A percentile compares a stretch with the other conserved stretches of the same genome.
phyloP scores from a whole-genome alignment of 2,888 invertebrate species.

The Callinectes sapidus region DNA sequence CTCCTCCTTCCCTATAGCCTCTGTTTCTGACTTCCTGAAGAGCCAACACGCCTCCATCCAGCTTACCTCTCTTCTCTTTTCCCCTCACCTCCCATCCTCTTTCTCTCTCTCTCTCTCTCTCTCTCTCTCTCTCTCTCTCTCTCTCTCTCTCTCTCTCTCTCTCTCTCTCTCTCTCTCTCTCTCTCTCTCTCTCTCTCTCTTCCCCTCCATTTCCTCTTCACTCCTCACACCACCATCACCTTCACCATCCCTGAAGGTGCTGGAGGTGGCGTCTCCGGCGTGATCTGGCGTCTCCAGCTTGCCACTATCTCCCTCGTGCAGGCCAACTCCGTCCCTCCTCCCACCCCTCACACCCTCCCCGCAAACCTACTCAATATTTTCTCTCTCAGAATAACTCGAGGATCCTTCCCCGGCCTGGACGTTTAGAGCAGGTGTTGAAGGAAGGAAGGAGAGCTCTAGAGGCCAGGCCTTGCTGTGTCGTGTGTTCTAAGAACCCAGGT shows the following conservation, averaged over 20 bases:
- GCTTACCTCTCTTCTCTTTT: background rate
- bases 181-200: background rate
- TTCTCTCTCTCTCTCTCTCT: slow-evolving; percentile 7
- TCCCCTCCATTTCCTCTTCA: slow-evolving; percentile 11
- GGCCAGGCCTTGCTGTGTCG: background rate
- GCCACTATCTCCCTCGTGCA: slow-evolving; percentile 50
- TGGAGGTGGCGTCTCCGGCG: slow-evolving; percentile 38
- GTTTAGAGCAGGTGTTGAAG: slow-evolving; percentile 34
- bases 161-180: background rate
- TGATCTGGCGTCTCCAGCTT: slow-evolving; percentile 52
- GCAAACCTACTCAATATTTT: slow-evolving; percentile 57
- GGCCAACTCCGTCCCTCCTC: slow-evolving; percentile 38
- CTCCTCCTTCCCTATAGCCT: slow-evolving; percentile 16
- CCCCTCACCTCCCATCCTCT: background rate
- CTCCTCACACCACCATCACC: slow-evolving; percentile 29
- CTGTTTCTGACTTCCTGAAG: background rate
- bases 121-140: background rate
- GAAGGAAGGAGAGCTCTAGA: slow-evolving; percentile 23
- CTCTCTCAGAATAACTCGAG: slow-evolving; percentile 51
- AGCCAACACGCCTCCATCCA: background rate
- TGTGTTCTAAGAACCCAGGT: background rate
- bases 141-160: background rate
- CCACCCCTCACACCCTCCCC: slow-evolving; percentile 34
- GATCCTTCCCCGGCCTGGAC: slow-evolving; percentile 39
- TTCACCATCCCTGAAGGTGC: slow-evolving; percentile 1